phyloP scores from a whole-genome alignment of 2,797 vertebrate species.

The Rhincodon typus region DNA sequence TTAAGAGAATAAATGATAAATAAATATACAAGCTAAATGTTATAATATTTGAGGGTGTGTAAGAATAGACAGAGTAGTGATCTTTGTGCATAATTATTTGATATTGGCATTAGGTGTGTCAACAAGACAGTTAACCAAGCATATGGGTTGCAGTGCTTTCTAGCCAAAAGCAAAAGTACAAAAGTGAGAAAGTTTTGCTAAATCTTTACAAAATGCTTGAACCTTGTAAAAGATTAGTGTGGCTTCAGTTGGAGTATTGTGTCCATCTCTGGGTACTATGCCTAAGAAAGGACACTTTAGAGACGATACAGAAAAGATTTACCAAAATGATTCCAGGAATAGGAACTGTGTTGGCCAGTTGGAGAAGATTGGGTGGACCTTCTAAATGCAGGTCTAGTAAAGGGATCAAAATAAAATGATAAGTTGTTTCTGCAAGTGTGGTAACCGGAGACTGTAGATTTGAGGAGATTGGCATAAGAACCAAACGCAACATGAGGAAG shows the following conservation, averaged over 20 bases:
- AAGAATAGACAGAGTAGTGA: no score
- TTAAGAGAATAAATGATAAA: background rate
- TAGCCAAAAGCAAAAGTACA: background rate
- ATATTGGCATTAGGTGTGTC: background rate
- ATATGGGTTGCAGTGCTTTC: background rate
- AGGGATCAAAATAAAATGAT: background rate
- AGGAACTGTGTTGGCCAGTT: background rate
- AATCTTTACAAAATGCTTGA: background rate
- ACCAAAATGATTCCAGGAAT: background rate
- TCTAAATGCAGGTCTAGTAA: background rate
- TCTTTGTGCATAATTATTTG: background rate
- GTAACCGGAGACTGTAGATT: no score
- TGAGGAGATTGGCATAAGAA: background rate
- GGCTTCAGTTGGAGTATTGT: background rate
- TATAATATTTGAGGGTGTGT: no score
- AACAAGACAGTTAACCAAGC: no score
- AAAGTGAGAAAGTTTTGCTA: background rate
- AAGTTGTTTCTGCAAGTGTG: background rate
- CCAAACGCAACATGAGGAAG: background rate
- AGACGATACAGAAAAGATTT: background rate
- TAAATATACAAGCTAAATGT: background rate
- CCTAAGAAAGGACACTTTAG: background rate
- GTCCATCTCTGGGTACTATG: background rate
- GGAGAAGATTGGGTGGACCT: background rate
- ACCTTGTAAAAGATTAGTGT: no score